A percentile compares a stretch with the other conserved stretches of the same genome.
phyloP scores from a whole-genome alignment of 2,113 vertebrate species.

The Mixornis gularis region DNA sequence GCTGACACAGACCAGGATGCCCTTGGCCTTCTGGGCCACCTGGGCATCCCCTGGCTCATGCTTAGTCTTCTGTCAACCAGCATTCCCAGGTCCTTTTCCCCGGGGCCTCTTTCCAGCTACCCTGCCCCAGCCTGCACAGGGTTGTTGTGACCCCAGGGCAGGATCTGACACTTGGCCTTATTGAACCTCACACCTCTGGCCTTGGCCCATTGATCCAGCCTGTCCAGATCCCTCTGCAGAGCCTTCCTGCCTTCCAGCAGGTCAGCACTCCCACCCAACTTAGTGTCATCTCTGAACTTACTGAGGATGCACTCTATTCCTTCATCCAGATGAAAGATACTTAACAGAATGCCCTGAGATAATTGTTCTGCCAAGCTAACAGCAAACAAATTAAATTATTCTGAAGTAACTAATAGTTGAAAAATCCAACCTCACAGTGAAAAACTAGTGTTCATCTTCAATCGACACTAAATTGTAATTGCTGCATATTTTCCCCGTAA shows the following conservation, averaged over 20 bases:
- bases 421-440: neutral
- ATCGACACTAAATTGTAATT: neutral
- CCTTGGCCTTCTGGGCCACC: neutral
- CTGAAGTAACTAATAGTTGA: neutral
- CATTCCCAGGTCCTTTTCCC: fast-evolving
- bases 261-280: fast-evolving
- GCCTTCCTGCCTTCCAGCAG: neutral
- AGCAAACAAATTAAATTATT: neutral
- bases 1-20: neutral
- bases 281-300: fast-evolving
- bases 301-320: fast-evolving
- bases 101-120: fast-evolving
- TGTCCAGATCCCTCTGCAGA: neutral
- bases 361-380: neutral
- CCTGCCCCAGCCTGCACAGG: fast-evolving
- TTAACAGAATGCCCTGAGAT: fast-evolving
- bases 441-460: neutral
- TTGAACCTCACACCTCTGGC: fast-evolving
- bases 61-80: neutral
- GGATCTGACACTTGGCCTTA: fast-evolving
- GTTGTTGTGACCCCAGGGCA: neutral
- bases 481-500: neutral
- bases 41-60: fast-evolving
- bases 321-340: neutral
- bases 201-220: fast-evolving